phyloP scores from a whole-genome alignment of 2,797 vertebrate genomes.

The Alcedo atthis region DNA sequence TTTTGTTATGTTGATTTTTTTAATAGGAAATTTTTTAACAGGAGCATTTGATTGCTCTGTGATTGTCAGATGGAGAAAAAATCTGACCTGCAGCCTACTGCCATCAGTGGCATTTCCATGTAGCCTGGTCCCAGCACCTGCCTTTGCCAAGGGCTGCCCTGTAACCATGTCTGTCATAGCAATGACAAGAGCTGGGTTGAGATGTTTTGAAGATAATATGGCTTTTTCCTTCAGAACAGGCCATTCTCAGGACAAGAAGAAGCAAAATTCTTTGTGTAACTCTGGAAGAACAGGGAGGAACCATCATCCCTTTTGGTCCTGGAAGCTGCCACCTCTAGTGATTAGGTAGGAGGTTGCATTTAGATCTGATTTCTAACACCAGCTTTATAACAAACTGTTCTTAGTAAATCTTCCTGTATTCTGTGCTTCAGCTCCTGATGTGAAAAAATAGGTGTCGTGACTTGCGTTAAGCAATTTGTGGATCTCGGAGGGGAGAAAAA shows the following conservation, averaged over 20 bases:
- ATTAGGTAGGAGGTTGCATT: background rate
- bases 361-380: background rate
- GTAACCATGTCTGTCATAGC: fast-evolving
- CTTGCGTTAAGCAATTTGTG: background rate
- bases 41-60: background rate
- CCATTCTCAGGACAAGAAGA: background rate
- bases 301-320: background rate
- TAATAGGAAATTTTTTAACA: background rate
- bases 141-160: background rate
- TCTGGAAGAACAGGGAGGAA: background rate
- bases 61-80: background rate
- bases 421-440: background rate
- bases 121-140: background rate
- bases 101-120: background rate
- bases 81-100: background rate
- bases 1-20: background rate
- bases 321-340: background rate
- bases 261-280: background rate
- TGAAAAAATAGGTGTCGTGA: background rate
- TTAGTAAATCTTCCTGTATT: background rate
- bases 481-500: background rate
- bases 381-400: background rate
- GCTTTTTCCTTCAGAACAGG: background rate
- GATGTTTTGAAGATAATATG: background rate
- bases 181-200: background rate